These are phyloP conservation scores for Phrynosoma blainvillii DNA, from an alignment of 2,113 vertebrate species.

Conservation along the genomic window DNA sequence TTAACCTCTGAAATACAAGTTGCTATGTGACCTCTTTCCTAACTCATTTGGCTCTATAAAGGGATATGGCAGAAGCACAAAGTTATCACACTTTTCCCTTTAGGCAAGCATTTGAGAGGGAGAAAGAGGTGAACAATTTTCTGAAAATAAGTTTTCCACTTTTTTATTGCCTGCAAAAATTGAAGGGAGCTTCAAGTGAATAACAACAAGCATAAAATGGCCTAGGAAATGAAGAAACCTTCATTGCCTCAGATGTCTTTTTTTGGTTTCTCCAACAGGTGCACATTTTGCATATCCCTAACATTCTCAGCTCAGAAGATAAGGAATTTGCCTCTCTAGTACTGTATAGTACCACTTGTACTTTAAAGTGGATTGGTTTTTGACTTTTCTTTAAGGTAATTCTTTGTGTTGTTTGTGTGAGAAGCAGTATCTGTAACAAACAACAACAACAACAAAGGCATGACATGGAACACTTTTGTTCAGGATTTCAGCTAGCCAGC, in stretches of 20 bases:
- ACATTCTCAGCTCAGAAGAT: slow-evolving; percentile 39
- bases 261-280: background rate
- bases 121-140: slow-evolving; percentile 1
- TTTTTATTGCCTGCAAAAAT: slow-evolving; percentile 39
- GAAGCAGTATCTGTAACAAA: background rate
- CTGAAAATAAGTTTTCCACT: background rate
- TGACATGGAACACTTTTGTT: background rate
- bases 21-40: background rate
- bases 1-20: background rate
- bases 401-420: slow-evolving; percentile 37
- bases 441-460: background rate
- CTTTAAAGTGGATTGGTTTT: slow-evolving; percentile 19
- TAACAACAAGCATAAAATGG: slow-evolving; percentile 48
- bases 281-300: slow-evolving; percentile 51
- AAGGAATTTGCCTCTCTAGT: slow-evolving; percentile 43
- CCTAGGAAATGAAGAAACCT: slow-evolving; percentile 51
- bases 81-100: background rate
- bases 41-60: background rate
- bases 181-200: slow-evolving; percentile 39
- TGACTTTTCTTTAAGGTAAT: background rate
- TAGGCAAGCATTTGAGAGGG: background rate
- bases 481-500: background rate
- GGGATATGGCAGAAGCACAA: background rate
- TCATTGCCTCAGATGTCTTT: slow-evolving; percentile 20
- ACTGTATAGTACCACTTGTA: background rate